phyloP scores from a whole-genome alignment of 2,888 invertebrate genomes.

The Villa cingulata region DNA sequence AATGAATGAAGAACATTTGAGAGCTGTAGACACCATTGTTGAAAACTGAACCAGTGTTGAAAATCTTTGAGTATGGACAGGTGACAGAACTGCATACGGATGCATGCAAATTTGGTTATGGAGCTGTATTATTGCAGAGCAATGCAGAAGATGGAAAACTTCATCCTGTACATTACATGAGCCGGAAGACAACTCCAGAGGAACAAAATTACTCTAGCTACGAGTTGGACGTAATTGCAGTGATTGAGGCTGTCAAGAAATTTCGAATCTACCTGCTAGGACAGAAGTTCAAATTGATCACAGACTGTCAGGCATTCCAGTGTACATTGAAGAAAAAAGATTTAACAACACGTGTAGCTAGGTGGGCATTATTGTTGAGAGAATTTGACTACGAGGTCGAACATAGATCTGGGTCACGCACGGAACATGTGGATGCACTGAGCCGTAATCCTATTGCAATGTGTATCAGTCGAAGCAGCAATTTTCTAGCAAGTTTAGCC shows the following conservation, averaged over 20 bases:
- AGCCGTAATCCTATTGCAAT: constrained; percentile 15
- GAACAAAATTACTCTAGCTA: constrained; percentile 2
- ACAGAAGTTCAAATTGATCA: constrained; percentile 12
- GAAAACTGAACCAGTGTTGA: constrained; percentile 17
- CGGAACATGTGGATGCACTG: constrained; percentile 17
- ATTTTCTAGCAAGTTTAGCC: too few species aligned
- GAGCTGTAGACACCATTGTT: constrained; percentile 4
- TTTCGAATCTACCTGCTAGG: constrained; percentile 8
- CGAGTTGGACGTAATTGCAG: constrained; percentile 7
- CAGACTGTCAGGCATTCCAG: constrained; percentile 14
- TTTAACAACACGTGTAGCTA: constrained; percentile 10
- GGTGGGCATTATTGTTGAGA: constrained; percentile 16
- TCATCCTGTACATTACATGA: constrained; percentile 8
- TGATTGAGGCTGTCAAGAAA: neutral
- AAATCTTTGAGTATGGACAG: constrained; percentile 16
- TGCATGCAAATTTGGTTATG: constrained; percentile 18
- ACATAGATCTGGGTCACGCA: constrained; percentile 13
- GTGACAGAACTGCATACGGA: constrained; percentile 22
- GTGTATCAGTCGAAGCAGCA: constrained; percentile 1
- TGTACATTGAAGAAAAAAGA: constrained; percentile 13
- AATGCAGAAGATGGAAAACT: constrained; percentile 1
- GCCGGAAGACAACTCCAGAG: neutral
- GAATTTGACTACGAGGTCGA: constrained; percentile 17
- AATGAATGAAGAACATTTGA: constrained; percentile 20
- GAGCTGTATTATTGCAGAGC: constrained; percentile 17